These are phyloP conservation scores for Xylota segnis DNA, from an alignment of 2,888 invertebrate genomes.

Conservation along the genomic window DNA sequence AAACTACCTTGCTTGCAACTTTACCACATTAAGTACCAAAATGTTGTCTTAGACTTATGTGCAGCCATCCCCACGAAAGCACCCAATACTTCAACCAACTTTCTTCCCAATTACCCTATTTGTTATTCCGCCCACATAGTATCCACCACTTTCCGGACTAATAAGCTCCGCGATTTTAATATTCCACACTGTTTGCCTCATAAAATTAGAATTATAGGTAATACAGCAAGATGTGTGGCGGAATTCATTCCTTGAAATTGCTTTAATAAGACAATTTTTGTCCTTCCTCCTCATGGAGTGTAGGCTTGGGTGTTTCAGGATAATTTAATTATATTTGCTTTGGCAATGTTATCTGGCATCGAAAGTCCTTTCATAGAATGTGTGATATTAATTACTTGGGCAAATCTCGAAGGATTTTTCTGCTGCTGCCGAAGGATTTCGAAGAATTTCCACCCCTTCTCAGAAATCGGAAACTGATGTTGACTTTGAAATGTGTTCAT, in stretches of 20 bases:
- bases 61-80: background rate
- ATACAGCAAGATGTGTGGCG: background rate
- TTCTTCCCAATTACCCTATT: conserved; percentile 9
- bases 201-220: background rate
- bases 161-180: conserved; percentile 5
- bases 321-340: conserved; percentile 32
- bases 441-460: background rate
- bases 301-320: background rate
- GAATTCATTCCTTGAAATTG: conserved; percentile 7
- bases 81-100: background rate
- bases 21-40: no score
- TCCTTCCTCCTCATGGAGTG: background rate
- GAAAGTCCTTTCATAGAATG: background rate
- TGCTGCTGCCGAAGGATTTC: background rate
- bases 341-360: background rate
- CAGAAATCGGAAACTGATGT: background rate
- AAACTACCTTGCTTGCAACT: no score
- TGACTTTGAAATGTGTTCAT: conserved; percentile 3
- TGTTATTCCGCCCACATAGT: conserved; percentile 22
- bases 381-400: conserved; percentile 20
- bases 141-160: conserved; percentile 7
- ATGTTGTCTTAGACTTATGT: no score
- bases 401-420: background rate
- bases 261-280: conserved; percentile 13
- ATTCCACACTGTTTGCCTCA: conserved; percentile 13